Evolutionary conservation across 2,888 invertebrate species (phyloP), one percentile per base, ranked within the genome.

Genomic region (Aleiodes testaceus): DNA sequence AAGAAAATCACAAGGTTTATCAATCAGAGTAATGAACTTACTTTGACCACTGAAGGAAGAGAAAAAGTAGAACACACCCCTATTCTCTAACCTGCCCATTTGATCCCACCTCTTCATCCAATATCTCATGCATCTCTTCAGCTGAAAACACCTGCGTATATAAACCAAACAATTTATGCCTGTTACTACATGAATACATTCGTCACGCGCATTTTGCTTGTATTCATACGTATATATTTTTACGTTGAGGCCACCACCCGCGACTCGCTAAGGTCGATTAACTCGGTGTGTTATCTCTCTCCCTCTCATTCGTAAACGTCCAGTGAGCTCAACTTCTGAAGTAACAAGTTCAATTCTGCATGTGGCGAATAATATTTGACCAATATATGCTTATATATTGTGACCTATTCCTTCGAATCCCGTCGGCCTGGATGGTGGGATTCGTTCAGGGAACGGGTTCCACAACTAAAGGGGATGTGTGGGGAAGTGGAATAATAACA

Each of bases 151-250:
- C 66, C 52, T 66, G 52, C 50, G 50, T 66, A 64, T 14, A 64
- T 64, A 66, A 66, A 50, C 49, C 50, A 63, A 12, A 63, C 30
- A 66, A 66, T 66, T 66, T 50, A 66, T 52, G 52, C 66, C 50
- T 66, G 63, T 63, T 63, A 22, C 45, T 30, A 66, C 66, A 50
- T 49, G 66, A 63, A 63, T 63, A 63, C 66, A 61, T 69, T 69
- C 50, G 61, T 69, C 61, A 50, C 61, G 69, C 61, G 61, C 50
- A 52, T 69, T 61, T 59, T 50, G 30, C 42, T 50, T 61, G 49
- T 69, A 52, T 52, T 20, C 42, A 18, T 69, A 26, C 30, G 16
- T 47, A 67, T 47, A 67, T 30, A 67, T 47, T 45, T 53, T 52
- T 42, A 44, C 44, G 12, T 44, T 14, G 44, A 66, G 66, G 53